Conservation (phyloP, 2,113 vertebrate species). For the Mus pahari region DNA sequence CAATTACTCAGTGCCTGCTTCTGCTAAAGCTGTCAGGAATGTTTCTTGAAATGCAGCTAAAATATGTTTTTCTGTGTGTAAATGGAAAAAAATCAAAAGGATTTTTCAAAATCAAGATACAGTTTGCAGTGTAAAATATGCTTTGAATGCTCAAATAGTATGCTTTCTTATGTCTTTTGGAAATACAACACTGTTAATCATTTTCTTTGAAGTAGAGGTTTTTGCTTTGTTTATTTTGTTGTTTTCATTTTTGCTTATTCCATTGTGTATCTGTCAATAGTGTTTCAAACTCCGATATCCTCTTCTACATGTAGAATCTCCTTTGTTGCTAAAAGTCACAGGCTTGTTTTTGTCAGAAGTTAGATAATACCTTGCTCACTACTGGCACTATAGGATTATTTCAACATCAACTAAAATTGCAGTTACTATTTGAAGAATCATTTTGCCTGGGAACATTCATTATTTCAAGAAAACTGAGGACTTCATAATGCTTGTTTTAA, state of each 20-base stretch:
- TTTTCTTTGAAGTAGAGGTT: background rate
- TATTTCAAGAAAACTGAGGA: background rate
- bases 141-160: background rate
- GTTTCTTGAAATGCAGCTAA: background rate
- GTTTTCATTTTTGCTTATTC: background rate
- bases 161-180: background rate
- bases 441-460: background rate
- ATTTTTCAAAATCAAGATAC: background rate
- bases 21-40: background rate
- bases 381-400: background rate
- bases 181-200: background rate
- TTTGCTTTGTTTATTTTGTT: background rate
- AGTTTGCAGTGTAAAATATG: background rate
- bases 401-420: background rate
- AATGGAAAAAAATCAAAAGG: background rate
- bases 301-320: conserved; percentile 26
- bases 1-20: background rate
- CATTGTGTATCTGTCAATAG: background rate
- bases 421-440: background rate
- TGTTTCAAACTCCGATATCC: background rate
- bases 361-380: background rate
- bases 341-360: background rate
- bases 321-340: background rate
- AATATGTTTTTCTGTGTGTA: background rate
- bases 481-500: background rate